Base-by-base conservation (phyloP, 2,113 vertebrate species). In the Ailuropoda melanoleuca region DNA sequence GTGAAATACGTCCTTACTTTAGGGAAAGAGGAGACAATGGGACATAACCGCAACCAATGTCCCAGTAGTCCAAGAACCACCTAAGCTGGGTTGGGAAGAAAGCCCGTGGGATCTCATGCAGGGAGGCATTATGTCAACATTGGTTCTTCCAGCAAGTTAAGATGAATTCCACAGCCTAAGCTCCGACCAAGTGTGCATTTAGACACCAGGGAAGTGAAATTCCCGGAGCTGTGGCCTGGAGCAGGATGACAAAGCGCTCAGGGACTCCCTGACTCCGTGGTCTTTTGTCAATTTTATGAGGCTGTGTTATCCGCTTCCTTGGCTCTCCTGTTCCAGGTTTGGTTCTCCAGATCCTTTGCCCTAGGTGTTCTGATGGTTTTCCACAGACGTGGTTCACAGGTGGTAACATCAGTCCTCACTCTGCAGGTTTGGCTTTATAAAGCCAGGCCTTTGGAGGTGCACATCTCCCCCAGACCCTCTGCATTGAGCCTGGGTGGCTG, bases 21-120 rank as follows among this genome's bases (percentile, higher is more conserved):
- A 70, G 87, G 62, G 74, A 90, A 92, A 92, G 50, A 84, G 23
- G 39, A 93, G 81, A 93, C 46, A 34, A 96, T 50, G 74, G 37
- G 48, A 62, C 80, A 92, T 3, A 84, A 81, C 74, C 50, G 10
- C 74, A 77, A 77, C 74, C 87, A 92, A 29, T 24, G 74, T 39
- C 29, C 56, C 31, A 94, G 48, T 4, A 80, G 82, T 70, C 39
- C 23, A 75, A 48, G 84, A 92, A 81, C 68, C 83, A 93, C 77
- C 64, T 91, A 31, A 77, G 18, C 53, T 0, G 46, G 29, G 37
- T 1, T 90, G 87, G 86, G 81, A 92, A 34, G 70, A 83, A 88
- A 60, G 74, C 78, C 91, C 4, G 4, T 2, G 81, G 70, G 50
- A 90, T 24, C 60, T 92, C 58, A 39, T 31, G 56, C 74, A 80